Evolutionary conservation across 2,113 vertebrate genomes (phyloP), one percentile per base, ranked within the genome.

Genomic region (Oncorhynchus keta): DNA sequence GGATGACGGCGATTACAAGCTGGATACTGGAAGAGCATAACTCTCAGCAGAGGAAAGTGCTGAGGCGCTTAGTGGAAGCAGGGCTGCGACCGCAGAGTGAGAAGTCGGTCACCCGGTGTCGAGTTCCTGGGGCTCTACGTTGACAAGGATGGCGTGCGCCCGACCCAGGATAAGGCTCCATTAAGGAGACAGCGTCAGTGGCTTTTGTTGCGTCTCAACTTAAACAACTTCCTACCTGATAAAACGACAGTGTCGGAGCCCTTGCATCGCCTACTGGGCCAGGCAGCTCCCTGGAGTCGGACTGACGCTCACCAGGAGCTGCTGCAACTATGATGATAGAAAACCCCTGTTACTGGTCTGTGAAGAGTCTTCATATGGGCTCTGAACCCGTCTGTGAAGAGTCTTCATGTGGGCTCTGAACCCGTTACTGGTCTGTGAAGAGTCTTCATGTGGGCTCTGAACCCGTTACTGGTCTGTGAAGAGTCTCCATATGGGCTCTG

Each of bases 271-370:
- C 28, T 72, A 0, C 61, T 72, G 2, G 68, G 67, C 14, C 35
- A 77, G 32, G 28, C 59, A 9, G 39, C 57, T 4, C 1, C 35
- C 6, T 72, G 57, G 51, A 8, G 14, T 11, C 65, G 68, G 57
- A 72, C 57, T 26, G 32, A 7, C 9, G 13, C 3, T 26, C 68
- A 76, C 18, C 49, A 32, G 12, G 5, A 45, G 9, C 2, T 71
- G n/a, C 68, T 77, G 8, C 67, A 71, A 72, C 14, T 72, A 55
- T 72, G 76, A 77, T 64, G 69, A 28, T 16, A 62, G 5, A 9
- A 72, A 77, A 6, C 55, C 69, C 8, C 35, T 0, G 20, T 77
- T 14, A 30, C 24, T 77, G n/a, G 68, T 70, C 3, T 77, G 68
- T 64, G 76, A 71, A 11, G 32, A 68, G 12, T 32, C 30, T 32